A percentile compares a stretch with the other conserved stretches of the same genome.
Evolutionary conservation across 2,888 invertebrate genomes (phyloP).

Genomic region (Aphodius sticticus): DNA sequence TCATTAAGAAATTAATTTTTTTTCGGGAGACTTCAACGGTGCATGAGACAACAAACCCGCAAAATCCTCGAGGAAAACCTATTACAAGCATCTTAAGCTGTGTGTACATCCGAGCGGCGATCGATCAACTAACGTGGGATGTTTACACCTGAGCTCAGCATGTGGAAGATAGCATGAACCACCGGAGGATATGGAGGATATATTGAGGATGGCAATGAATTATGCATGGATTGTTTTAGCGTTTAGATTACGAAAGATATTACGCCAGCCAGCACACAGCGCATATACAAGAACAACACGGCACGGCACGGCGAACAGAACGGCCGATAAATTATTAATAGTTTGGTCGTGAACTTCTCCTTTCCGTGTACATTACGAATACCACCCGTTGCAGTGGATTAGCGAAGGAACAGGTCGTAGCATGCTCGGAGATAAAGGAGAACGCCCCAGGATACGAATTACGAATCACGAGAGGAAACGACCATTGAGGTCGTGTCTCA

Average conservation of each 20-base stretch:
- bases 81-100: background rate
- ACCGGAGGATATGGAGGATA: conserved; percentile 14
- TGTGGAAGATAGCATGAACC: conserved; percentile 22
- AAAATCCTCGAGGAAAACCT: background rate
- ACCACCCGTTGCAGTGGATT: background rate
- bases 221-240: conserved; percentile 33
- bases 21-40: too few relatives aligned
- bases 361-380: background rate
- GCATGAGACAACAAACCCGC: too few relatives aligned
- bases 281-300: background rate
- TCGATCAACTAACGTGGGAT: background rate
- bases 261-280: background rate
- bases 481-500: too few relatives aligned
- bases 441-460: too few relatives aligned
- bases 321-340: conserved; percentile 32
- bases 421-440: too few relatives aligned
- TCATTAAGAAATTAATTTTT: too few relatives aligned
- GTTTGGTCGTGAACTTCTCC: conserved; percentile 19
- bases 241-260: conserved; percentile 31
- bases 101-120: background rate
- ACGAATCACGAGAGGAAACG: too few relatives aligned
- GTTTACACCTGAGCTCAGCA: conserved; percentile 24
- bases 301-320: too few relatives aligned
- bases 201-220: conserved; percentile 28
- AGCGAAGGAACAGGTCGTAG: background rate